Evolutionary conservation across 2,113 vertebrate species (phyloP).

Genomic region (Lepus europaeus): DNA sequence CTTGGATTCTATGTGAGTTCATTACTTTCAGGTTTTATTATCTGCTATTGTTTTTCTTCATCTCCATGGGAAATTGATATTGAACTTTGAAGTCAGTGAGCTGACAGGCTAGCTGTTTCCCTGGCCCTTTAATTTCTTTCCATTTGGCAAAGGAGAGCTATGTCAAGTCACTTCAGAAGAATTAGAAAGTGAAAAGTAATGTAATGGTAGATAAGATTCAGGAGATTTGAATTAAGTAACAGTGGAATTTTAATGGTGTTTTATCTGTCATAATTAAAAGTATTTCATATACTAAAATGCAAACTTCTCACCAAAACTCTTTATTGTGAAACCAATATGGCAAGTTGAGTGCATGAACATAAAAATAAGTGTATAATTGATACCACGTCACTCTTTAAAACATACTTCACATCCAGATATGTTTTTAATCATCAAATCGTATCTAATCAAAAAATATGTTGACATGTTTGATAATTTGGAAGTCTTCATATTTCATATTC

Average conservation of each 20-base stretch:
- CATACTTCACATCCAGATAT: not conserved
- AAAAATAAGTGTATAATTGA: not conserved
- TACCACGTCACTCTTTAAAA: not conserved
- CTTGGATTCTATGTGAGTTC: not conserved
- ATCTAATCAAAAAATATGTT: not conserved
- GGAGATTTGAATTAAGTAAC: not conserved
- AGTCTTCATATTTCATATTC: not conserved
- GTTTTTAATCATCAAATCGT: not conserved
- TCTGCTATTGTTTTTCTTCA: slow-evolving; percentile 24
- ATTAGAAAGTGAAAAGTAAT: not conserved
- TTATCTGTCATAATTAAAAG: not conserved
- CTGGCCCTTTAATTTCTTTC: not conserved
- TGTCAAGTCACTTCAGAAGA: not conserved
- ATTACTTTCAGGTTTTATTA: slow-evolving; percentile 36
- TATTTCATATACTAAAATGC: not conserved
- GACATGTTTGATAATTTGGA: not conserved
- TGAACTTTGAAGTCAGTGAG: not conserved
- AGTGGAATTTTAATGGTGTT: not conserved
- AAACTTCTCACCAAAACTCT: not conserved
- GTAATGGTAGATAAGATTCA: not conserved
- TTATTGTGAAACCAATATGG: not conserved
- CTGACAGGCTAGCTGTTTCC: not conserved
- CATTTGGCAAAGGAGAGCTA: not conserved
- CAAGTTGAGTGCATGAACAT: not conserved
- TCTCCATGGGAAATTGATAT: not conserved